Percentiles rank a stretch among this genome's conserved stretches.
Evolutionary conservation across 2,113 vertebrate genomes (phyloP).

Genomic region (Pseudorasbora parva): DNA sequence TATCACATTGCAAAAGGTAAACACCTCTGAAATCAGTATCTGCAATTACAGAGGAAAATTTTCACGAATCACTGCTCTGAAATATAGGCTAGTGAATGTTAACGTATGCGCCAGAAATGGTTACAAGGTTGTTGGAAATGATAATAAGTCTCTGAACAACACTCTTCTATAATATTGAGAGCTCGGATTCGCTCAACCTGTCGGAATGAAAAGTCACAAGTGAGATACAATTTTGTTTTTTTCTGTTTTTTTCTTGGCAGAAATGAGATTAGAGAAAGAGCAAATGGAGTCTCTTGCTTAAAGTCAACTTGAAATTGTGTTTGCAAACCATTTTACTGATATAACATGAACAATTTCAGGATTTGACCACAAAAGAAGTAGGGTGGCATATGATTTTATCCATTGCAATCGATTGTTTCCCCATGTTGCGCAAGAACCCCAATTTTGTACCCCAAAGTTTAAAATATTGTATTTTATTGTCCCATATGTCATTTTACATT

Average conservation of each 20-base stretch:
- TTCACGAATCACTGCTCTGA: neutral
- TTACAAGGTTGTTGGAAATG: neutral
- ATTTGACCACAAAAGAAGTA: neutral
- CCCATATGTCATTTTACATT: neutral
- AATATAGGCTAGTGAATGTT: neutral
- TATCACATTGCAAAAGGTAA: constrained; percentile 62
- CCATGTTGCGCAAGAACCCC: neutral
- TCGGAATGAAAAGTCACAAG: neutral
- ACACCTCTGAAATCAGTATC: neutral
- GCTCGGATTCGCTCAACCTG: neutral
- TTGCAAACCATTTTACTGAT: neutral
- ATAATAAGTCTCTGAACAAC: neutral
- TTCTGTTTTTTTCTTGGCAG: neutral
- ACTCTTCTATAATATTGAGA: neutral
- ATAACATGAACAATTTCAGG: neutral
- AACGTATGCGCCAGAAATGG: neutral
- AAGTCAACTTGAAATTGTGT: neutral
- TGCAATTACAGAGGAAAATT: neutral
- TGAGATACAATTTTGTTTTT: neutral
- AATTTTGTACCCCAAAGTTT: neutral
- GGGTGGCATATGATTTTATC: neutral
- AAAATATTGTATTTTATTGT: neutral
- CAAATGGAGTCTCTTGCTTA: neutral
- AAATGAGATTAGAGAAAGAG: neutral
- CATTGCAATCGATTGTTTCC: neutral